Conservation (phyloP, 2,113 vertebrate species). For the Origma solitaria region DNA sequence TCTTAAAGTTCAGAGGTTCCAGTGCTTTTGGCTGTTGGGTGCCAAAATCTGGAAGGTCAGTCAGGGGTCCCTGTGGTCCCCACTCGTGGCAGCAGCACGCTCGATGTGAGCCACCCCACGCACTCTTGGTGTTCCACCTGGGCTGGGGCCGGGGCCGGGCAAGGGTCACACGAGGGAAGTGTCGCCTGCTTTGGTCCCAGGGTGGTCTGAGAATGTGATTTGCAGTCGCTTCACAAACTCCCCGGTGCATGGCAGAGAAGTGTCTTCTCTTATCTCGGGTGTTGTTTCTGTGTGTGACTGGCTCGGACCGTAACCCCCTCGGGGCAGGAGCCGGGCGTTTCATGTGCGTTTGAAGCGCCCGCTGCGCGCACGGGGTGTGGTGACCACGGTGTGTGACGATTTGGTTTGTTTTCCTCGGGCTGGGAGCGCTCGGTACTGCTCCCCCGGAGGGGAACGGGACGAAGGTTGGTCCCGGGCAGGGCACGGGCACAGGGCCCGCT, state of each 20-base stretch:
- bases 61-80: neutral
- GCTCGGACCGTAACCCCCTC: neutral
- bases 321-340: neutral
- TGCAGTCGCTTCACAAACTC: neutral
- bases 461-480: neutral
- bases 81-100: neutral
- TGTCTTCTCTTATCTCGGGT: neutral
- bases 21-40: accelerated
- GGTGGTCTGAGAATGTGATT: neutral
- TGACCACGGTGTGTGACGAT: neutral
- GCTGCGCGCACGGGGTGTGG: neutral
- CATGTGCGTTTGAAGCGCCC: neutral
- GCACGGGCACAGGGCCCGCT: neutral
- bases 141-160: accelerated
- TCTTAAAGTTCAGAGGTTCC: neutral
- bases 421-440: neutral
- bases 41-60: neutral
- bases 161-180: neutral
- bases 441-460: neutral
- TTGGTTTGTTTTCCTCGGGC: neutral
- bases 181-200: neutral
- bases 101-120: neutral
- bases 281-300: neutral
- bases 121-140: no score
- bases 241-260: neutral